phyloP scores from a whole-genome alignment of 1,140 invertebrate genomes.

The Augochlora pura region DNA sequence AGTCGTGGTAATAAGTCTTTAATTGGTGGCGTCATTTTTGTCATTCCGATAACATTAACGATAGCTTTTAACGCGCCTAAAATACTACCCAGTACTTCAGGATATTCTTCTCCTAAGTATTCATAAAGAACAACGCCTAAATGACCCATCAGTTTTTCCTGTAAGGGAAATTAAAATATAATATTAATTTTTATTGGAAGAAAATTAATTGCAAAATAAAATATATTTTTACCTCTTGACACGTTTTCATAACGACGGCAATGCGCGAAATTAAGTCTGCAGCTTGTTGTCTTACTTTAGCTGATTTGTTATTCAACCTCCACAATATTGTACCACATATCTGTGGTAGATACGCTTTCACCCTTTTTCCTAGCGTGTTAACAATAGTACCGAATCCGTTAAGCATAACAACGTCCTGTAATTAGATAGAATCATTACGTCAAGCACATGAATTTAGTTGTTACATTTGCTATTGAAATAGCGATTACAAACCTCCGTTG shows the following conservation, averaged over 20 bases:
- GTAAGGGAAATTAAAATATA: constrained; percentile 66
- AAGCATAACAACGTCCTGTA: constrained; percentile 98
- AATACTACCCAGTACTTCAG: constrained; percentile 99
- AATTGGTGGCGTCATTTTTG: constrained; percentile 99
- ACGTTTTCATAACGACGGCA: constrained; percentile 99
- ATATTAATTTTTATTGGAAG: neutral
- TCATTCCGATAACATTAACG: constrained; percentile 99
- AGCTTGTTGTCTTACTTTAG: constrained; percentile 99
- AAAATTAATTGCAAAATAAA: neutral
- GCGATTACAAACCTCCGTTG: constrained; percentile 89
- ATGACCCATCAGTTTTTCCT: constrained; percentile 99
- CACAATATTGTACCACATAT: constrained; percentile 99
- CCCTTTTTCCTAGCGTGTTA: constrained; percentile 97
- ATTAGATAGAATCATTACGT: constrained; percentile 50
- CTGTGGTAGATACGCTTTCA: constrained; percentile 99
- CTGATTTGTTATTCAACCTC: constrained; percentile 99
- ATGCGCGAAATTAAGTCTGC: constrained; percentile 99
- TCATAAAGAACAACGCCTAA: constrained; percentile 99
- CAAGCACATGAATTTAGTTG: neutral
- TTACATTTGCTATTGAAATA: constrained; percentile 13
- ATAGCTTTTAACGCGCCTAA: constrained; percentile 98
- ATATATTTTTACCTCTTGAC: constrained; percentile 90
- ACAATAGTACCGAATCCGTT: constrained; percentile 99
- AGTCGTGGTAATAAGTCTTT: constrained; percentile 98
- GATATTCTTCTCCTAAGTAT: constrained; percentile 99